These are phyloP conservation scores for Platyscapa corneri DNA, from an alignment of 1,140 invertebrate species.

Conservation along the genomic window DNA sequence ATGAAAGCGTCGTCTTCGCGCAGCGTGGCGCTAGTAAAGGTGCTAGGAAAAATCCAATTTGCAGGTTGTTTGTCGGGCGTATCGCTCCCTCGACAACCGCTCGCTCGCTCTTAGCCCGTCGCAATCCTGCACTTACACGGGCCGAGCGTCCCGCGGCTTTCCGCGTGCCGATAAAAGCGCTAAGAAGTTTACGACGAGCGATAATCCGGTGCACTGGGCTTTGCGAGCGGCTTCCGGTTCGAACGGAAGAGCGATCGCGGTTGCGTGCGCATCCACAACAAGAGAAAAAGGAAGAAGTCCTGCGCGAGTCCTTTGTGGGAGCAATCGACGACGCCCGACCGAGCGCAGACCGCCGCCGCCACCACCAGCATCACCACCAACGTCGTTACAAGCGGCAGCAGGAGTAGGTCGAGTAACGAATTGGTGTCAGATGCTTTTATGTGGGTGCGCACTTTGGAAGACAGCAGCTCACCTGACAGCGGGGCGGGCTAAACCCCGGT, in stretches of 20 bases:
- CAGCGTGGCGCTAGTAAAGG: too few species aligned
- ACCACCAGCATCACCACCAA: background rate
- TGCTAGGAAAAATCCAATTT: conserved; percentile 57
- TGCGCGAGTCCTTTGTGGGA: background rate
- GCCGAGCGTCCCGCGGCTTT: conserved; percentile 10
- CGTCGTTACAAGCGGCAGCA: too few species aligned
- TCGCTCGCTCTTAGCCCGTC: background rate
- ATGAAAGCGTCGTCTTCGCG: conserved; percentile 14
- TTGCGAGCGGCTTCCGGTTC: background rate
- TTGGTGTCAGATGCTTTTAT: conserved; percentile 21
- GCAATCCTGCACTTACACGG: background rate
- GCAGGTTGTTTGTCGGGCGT: conserved; percentile 56
- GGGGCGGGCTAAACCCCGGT: conserved; percentile 5
- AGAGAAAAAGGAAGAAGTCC: background rate
- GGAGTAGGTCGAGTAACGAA: background rate
- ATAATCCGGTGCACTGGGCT: conserved; percentile 32
- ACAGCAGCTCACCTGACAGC: conserved; percentile 42
- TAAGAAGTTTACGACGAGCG: conserved; percentile 45
- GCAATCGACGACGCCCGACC: conserved; percentile 28
- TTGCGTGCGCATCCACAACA: background rate
- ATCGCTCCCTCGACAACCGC: conserved; percentile 56
- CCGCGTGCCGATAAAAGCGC: background rate
- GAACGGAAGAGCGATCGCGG: background rate
- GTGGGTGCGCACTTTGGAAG: background rate
- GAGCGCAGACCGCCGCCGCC: conserved; percentile 8